These are phyloP conservation scores for Drosophila malerkotliana DNA, from an alignment of 1,140 invertebrate species.

Conservation along the genomic window DNA sequence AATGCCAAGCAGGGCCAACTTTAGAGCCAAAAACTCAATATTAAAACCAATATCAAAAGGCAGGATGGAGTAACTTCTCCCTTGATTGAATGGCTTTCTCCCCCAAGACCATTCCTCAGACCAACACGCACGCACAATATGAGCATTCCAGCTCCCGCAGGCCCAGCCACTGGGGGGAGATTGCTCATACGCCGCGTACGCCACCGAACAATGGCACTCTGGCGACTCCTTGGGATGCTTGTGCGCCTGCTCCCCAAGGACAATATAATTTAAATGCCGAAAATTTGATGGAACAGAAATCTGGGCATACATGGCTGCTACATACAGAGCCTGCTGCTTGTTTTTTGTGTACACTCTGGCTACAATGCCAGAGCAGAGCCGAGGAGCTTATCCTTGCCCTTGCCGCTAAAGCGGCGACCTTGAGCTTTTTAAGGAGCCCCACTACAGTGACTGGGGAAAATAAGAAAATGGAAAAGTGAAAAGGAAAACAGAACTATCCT, in stretches of 20 bases:
- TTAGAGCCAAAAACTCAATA: no score
- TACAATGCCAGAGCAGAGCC: constrained; percentile 39
- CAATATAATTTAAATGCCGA: constrained; percentile 60
- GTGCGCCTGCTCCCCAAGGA: constrained; percentile 64
- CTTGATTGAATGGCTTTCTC: neutral
- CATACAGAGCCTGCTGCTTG: constrained; percentile 1
- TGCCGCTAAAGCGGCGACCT: constrained; percentile 69
- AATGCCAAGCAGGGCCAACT: no score
- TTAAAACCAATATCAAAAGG: no score
- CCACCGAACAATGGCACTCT: constrained; percentile 40
- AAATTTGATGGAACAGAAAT: constrained; percentile 52
- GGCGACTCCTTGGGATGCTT: constrained; percentile 1
- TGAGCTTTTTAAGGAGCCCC: constrained; percentile 47
- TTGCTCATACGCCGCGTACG: constrained; percentile 66
- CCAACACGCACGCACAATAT: constrained; percentile 7
- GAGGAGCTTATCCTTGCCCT: constrained; percentile 70
- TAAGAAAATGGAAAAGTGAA: constrained; percentile 2
- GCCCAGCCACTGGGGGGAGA: constrained; percentile 48
- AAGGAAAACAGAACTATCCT: constrained; percentile 24
- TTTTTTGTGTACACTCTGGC: constrained; percentile 32
- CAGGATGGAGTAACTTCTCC: no score
- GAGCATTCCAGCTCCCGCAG: constrained; percentile 16
- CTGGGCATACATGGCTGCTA: constrained; percentile 16
- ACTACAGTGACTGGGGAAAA: neutral
- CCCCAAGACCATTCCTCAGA: no score